These are phyloP conservation scores for Siniperca undulata DNA, from an alignment of 2,797 vertebrate species.

Conservation along the genomic window DNA sequence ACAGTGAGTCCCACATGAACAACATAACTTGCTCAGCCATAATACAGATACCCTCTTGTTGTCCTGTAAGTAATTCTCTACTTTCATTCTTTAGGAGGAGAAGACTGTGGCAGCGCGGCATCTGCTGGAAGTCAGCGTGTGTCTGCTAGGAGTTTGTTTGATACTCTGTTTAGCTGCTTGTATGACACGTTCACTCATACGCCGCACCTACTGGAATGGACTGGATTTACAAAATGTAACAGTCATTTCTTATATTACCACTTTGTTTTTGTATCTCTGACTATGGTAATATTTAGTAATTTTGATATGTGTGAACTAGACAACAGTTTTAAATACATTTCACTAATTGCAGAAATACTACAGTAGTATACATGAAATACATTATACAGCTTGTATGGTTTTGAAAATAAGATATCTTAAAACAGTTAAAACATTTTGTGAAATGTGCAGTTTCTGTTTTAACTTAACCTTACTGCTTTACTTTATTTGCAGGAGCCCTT, in stretches of 20 bases:
- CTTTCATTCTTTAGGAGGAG: conserved; percentile 74
- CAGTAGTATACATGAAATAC: neutral
- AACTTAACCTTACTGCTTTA: conserved; percentile 8
- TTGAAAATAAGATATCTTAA: neutral
- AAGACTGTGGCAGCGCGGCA: conserved; percentile 76
- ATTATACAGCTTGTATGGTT: neutral
- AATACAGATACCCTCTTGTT: neutral
- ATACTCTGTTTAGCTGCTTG: conserved; percentile 76
- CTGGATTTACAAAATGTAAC: conserved; percentile 78
- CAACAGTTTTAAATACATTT: neutral
- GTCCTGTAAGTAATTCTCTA: conserved; percentile 11
- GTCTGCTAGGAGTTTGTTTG: conserved; percentile 80
- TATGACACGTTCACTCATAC: conserved; percentile 61
- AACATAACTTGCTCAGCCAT: neutral
- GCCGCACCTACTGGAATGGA: conserved; percentile 58
- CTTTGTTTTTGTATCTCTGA: conserved; percentile 1
- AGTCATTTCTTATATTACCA: neutral
- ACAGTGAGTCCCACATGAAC: conserved; percentile 18
- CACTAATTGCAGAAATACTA: neutral
- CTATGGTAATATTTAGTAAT: neutral
- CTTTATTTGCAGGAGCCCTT: conserved; percentile 78
- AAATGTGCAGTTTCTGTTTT: conserved; percentile 5
- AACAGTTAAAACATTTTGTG: no score
- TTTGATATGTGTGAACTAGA: neutral
- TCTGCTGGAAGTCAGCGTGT: conserved; percentile 78